Conservation (phyloP, 2,113 vertebrate genomes). For the Sceloporus undulatus region DNA sequence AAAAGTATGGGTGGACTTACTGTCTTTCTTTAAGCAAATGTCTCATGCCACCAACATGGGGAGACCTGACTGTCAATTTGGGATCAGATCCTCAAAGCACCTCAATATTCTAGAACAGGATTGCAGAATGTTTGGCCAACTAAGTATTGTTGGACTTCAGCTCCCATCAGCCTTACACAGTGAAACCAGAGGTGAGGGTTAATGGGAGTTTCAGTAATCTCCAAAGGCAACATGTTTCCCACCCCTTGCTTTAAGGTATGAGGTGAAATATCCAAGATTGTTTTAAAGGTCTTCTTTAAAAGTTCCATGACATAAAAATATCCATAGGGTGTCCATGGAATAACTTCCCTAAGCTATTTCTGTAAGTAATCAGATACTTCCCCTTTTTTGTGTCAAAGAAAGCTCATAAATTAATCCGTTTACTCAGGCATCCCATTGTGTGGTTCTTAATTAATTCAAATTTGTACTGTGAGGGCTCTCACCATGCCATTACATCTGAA, state of each 20-base stretch:
- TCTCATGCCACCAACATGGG: background rate
- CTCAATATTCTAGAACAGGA: background rate
- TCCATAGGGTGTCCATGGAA: background rate
- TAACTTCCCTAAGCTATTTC: background rate
- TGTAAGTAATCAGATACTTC: background rate
- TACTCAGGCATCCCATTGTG: background rate
- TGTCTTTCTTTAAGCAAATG: background rate
- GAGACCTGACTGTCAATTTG: background rate
- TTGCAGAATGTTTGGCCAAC: background rate
- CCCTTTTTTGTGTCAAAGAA: background rate
- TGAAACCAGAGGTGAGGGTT: background rate
- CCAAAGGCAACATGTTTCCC: background rate
- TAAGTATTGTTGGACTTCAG: background rate
- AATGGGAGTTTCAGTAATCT: background rate
- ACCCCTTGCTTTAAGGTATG: background rate
- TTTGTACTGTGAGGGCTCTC: constrained; percentile 8
- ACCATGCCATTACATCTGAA: constrained; percentile 10
- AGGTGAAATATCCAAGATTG: background rate
- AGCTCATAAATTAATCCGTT: constrained; percentile 16
- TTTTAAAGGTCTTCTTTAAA: background rate
- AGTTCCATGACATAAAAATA: background rate
- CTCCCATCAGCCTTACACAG: background rate
- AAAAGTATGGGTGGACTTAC: background rate
- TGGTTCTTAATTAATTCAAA: constrained; percentile 36
- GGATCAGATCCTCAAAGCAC: background rate